A percentile compares a stretch with the other conserved stretches of the same genome.
Evolutionary conservation across 2,113 vertebrate genomes (phyloP).

Genomic region (Plecotus auritus): DNA sequence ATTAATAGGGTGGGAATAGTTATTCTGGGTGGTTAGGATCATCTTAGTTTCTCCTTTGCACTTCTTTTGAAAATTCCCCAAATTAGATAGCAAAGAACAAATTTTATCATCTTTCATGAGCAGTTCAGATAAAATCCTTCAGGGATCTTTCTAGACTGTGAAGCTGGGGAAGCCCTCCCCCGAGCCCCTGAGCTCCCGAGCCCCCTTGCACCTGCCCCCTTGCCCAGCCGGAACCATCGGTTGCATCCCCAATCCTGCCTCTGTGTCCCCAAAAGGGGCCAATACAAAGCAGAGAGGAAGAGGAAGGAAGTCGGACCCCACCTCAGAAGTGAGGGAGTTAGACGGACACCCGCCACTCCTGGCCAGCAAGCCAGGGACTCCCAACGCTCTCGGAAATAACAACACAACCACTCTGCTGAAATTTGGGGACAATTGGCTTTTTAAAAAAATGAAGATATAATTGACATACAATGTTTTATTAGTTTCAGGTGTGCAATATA

Average conservation of each 20-base stretch:
- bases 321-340: background rate
- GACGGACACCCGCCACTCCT: background rate
- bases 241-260: background rate
- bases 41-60: background rate
- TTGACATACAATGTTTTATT: background rate
- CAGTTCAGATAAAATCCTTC: background rate
- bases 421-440: background rate
- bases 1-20: background rate
- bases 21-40: background rate
- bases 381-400: background rate
- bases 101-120: background rate
- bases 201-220: background rate
- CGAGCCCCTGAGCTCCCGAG: fast-evolving
- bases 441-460: background rate
- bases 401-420: background rate
- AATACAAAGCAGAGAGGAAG: background rate
- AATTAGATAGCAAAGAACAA: background rate
- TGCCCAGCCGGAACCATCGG: background rate
- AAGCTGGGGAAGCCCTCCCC: background rate
- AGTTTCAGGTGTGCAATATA: background rate
- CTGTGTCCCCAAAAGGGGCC: background rate
- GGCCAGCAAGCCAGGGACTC: background rate
- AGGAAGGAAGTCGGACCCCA: background rate
- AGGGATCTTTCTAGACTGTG: background rate
- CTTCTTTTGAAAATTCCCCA: background rate